Evolutionary conservation across 2,888 invertebrate genomes (phyloP), one percentile per base, ranked within the genome.

Genomic region (Drosophila mercatorum): DNA sequence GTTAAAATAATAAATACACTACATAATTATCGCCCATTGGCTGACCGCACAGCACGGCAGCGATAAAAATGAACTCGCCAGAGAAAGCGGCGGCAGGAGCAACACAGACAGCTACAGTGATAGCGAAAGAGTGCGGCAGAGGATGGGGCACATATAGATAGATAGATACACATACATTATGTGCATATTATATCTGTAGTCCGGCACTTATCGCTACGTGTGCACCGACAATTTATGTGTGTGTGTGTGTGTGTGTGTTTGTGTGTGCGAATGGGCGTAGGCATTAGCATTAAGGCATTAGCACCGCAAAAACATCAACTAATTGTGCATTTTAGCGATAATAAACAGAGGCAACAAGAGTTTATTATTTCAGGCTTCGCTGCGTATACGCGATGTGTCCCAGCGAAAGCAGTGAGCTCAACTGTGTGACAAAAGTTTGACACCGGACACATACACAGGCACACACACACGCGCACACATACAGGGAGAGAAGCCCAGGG

Each of bases 1-100:
- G 86, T 86, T 87, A 89, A 86, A 89, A 86, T 87, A 86, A 86
- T 86, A 89, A 86, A 86, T 86, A 86, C 88, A 80, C 78, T 80
- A 89, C 89, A 86, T 89, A 89, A 86, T 86, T 86, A 89, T 89
- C 86, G 68, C 84, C 87, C 81, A 80, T 80, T 74, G 78, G 76
- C 71, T 75, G 80, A 89, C 89, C 86, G 72, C 86, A 86, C 71
- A 65, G 53, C 41, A 67, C 51, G 62, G 60, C 70, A 36, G 68
- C 68, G 79, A 71, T 81, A 82, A 71, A 76, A 82, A 81, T 79
- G 75, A 81, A 85, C 78, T 75, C 65, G 53, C 51, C 47, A 44
- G 65, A 56, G 56, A n/a, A 38, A 47, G 34, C 22, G 57, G 56
- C 44, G 12, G 14, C 43, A 31, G 51, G 58, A 22, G 44, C 22